A percentile compares a stretch with the other conserved stretches of the same genome.
Conservation (phyloP, 2,888 invertebrate genomes). For the Agonopterix alstromeriana region DNA sequence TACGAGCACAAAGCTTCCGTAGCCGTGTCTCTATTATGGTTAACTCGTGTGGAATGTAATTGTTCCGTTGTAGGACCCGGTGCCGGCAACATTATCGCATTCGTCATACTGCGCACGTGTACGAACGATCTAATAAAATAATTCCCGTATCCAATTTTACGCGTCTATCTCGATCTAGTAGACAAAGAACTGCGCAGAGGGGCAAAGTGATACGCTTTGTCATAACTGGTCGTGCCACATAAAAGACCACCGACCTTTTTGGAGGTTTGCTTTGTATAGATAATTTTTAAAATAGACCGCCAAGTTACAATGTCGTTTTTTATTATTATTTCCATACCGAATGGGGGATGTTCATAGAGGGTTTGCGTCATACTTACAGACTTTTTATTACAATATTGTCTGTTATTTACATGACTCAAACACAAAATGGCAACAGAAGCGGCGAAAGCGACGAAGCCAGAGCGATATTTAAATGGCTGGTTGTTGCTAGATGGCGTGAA, state of each 20-base stretch:
- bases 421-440: neutral
- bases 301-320: slow-evolving; percentile 37
- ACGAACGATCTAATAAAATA: slow-evolving; percentile 72
- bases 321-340: slow-evolving; percentile 13
- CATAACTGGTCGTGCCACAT: slow-evolving; percentile 63
- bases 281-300: slow-evolving; percentile 46
- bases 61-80: slow-evolving; percentile 53
- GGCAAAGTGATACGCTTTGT: slow-evolving; percentile 66
- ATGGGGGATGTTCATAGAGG: slow-evolving; percentile 1
- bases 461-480: slow-evolving; percentile 13
- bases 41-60: slow-evolving; percentile 72
- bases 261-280: slow-evolving; percentile 53
- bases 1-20: slow-evolving; percentile 57
- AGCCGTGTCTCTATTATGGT: slow-evolving; percentile 57
- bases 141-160: slow-evolving; percentile 76
- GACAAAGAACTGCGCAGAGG: slow-evolving; percentile 58
- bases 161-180: slow-evolving; percentile 72
- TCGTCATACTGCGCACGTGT: slow-evolving; percentile 75
- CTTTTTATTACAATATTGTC: no score
- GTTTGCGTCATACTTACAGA: neutral
- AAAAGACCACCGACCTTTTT: slow-evolving; percentile 60
- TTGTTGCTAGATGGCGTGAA: slow-evolving; percentile 13
- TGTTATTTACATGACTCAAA: no score
- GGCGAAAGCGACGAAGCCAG: slow-evolving; percentile 2
- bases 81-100: slow-evolving; percentile 67